phyloP scores from a whole-genome alignment of 2,797 vertebrate genomes.

The Sebastes oblongus region DNA sequence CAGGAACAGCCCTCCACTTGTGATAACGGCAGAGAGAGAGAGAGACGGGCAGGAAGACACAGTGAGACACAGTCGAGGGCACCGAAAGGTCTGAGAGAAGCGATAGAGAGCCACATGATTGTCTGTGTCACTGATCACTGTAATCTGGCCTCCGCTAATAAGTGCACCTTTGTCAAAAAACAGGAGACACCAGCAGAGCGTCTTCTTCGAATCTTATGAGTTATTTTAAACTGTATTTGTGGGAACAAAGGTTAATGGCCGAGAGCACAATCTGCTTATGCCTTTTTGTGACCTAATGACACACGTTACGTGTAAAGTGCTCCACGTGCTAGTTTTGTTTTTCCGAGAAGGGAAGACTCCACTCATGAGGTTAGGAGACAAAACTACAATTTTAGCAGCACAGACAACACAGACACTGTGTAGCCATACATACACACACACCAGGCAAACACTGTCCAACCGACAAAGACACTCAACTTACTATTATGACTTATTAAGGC shows the following conservation, averaged over 20 bases:
- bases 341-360: constrained; percentile 27
- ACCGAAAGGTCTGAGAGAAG: constrained; percentile 64
- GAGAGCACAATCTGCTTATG: constrained; percentile 23
- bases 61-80: constrained; percentile 56
- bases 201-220: constrained; percentile 23
- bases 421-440: not conserved
- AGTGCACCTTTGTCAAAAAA: constrained; percentile 66
- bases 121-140: constrained; percentile 70
- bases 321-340: constrained; percentile 23
- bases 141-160: constrained; percentile 51
- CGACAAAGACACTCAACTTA: not conserved
- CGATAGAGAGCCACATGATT: constrained; percentile 72
- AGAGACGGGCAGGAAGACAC: constrained; percentile 24
- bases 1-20: constrained; percentile 85
- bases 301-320: constrained; percentile 43
- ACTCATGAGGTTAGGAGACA: constrained; percentile 40
- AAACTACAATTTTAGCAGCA: constrained; percentile 26
- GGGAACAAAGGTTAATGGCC: constrained; percentile 41
- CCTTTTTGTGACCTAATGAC: constrained; percentile 44
- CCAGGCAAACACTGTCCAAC: not conserved
- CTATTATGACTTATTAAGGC: not conserved
- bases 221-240: constrained; percentile 24
- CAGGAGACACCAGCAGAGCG: not conserved
- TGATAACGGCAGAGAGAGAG: constrained; percentile 58
- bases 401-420: not conserved